Evolutionary conservation across 2,888 invertebrate species (phyloP).

Genomic region (Danaus chrysippus): DNA sequence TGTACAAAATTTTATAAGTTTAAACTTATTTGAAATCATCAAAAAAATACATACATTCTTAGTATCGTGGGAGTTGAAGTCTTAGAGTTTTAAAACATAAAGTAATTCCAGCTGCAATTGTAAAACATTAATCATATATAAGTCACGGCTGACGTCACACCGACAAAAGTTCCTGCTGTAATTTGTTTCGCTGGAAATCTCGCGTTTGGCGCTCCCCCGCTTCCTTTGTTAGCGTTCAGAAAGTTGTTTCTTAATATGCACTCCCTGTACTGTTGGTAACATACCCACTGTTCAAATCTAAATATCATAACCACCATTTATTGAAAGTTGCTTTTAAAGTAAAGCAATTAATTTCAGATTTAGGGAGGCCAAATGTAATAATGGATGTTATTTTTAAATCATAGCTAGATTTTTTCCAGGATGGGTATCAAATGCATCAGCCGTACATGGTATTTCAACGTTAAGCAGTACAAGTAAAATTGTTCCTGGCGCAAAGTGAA

Average conservation of each 20-base stretch:
- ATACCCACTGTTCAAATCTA: too few species aligned
- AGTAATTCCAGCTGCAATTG: conserved; percentile 2
- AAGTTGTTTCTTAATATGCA: conserved; percentile 41
- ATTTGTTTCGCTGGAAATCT: conserved; percentile 35
- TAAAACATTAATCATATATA: conserved; percentile 8
- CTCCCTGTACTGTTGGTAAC: conserved; percentile 27
- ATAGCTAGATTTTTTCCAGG: conserved; percentile 16
- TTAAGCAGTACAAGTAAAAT: conserved; percentile 40
- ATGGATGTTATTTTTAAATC: too few species aligned
- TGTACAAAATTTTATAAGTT: background rate
- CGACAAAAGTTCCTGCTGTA: conserved; percentile 26
- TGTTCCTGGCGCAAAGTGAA: conserved; percentile 50
- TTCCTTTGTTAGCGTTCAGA: conserved; percentile 56
- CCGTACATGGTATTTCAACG: conserved; percentile 29
- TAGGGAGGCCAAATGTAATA: too few species aligned
- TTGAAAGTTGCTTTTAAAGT: too few species aligned
- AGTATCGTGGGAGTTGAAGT: background rate
- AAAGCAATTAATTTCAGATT: too few species aligned
- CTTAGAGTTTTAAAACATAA: background rate
- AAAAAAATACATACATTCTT: background rate
- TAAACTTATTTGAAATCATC: background rate
- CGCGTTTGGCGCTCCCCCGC: conserved; percentile 42
- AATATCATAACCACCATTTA: too few species aligned
- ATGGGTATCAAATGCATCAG: conserved; percentile 24
- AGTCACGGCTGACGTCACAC: conserved; percentile 26